Evolutionary conservation across 1,140 invertebrate species (phyloP).

Genomic region (Nephila pilipes): DNA sequence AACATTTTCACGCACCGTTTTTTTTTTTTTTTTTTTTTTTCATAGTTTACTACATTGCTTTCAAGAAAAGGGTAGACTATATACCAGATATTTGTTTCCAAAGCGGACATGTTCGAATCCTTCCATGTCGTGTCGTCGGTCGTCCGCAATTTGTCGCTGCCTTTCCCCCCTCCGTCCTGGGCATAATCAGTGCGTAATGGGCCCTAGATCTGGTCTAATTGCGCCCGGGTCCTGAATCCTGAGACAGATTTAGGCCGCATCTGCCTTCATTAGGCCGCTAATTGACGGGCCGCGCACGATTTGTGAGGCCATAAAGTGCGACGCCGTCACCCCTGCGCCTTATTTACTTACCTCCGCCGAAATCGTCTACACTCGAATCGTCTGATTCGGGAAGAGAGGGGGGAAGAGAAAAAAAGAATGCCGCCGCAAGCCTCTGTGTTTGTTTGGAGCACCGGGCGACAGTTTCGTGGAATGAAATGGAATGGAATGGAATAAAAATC

Average conservation of each 20-base stretch:
- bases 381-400: not conserved
- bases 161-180: not conserved
- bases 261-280: conserved; percentile 69
- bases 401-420: not conserved
- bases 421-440: not conserved
- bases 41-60: not conserved
- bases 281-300: conserved; percentile 66
- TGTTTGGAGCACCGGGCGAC: not conserved
- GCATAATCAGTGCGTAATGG: conserved; percentile 73
- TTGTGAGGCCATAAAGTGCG: conserved; percentile 70
- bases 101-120: not conserved
- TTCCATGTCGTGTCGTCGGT: conserved; percentile 16
- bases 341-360: conserved; percentile 58
- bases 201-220: conserved; percentile 53
- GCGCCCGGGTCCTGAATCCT: conserved; percentile 30
- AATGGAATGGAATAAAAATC: conserved; percentile 6
- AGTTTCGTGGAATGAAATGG: not conserved
- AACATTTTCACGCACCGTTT: too few relatives aligned
- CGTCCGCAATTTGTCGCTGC: conserved; percentile 64
- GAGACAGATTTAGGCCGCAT: conserved; percentile 74
- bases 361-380: too few relatives aligned
- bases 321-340: not conserved
- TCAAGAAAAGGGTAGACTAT: not conserved
- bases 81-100: not conserved
- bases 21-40: too few relatives aligned